Base-by-base conservation (phyloP, 2,113 vertebrate species). In the Promerops cafer region DNA sequence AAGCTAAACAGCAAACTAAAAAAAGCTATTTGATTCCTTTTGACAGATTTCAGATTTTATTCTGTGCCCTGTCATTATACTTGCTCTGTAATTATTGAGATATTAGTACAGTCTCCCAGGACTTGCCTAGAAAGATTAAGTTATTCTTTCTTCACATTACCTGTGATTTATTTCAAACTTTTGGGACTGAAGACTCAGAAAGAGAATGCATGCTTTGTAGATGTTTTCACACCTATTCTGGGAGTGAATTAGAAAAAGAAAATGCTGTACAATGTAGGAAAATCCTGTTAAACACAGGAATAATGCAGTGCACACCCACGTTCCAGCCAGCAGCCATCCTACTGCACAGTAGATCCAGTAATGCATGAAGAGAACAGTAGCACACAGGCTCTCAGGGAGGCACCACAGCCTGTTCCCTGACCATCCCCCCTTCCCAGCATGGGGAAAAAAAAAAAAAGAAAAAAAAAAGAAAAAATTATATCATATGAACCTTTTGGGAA, bases 391-490 rank as follows among this genome's bases (percentile, higher is more conserved):
- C 89, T 37, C 16, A 20, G 21, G 14, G 24, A 37, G 14, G 11
- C 50, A n/a, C 22, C 56, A 37, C 31, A 65, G 40, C 31, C 50
- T 35, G 7, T 8, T 35, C 31, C 18, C n/a, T 54, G 16, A 61
- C 3, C n/a, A 31, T 5, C 8, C 17, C 21, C 17, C 11, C 0
- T 10, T 6, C 6, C 1, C 40, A 61, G 13, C 9, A 27, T 6
- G 8, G 12, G 3, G 21, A 33, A 30, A 24, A 33, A 21, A 35
- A 9, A 7, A 39, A 11, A 26, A 26, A 50, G 16, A 7, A 22
- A 20, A 8, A 54, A 13, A 13, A 1, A 3, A 1, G 30, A 27
- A 13, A 33, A n/a, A 33, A 13, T 22, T 10, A 10, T 11, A 71
- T n/a, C 30, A 21, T 7, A 39, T 11, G 19, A 87, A 63, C 59